A percentile compares a stretch with the other conserved stretches of the same genome.
Conservation (phyloP, 2,113 vertebrate genomes). For the Psammodynastes pulverulentus region DNA sequence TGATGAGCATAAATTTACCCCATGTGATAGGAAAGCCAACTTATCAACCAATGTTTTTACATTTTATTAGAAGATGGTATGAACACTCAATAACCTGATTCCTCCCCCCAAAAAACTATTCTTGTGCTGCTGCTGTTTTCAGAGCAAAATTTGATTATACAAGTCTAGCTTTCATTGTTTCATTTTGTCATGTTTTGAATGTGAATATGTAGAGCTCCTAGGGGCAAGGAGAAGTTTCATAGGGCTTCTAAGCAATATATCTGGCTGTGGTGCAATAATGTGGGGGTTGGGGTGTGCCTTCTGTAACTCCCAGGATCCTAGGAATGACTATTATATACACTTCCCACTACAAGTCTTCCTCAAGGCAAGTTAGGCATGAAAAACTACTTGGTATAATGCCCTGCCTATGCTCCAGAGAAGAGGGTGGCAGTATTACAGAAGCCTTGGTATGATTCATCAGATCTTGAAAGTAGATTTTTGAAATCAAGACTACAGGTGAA, state of each 20-base stretch:
- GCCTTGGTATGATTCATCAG: neutral
- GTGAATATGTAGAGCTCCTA: neutral
- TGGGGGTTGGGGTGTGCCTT: slow-evolving; percentile 9
- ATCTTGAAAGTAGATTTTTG: neutral
- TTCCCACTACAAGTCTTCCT: neutral
- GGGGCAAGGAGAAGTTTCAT: neutral
- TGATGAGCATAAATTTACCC: neutral
- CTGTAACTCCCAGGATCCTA: neutral
- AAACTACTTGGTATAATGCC: neutral
- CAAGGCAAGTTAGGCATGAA: neutral
- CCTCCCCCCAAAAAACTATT: accelerated
- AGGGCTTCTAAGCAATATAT: neutral
- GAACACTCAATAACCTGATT: neutral
- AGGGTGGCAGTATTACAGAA: neutral
- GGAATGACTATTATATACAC: neutral
- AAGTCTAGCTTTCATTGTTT: neutral
- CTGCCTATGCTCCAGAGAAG: neutral
- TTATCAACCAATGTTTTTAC: neutral
- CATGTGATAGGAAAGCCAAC: neutral
- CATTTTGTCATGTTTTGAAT: neutral
- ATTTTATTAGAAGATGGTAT: neutral
- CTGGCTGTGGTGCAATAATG: neutral
- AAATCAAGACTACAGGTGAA: neutral
- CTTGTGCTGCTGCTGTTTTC: accelerated
- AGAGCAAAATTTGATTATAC: neutral